A percentile compares a stretch with the other conserved stretches of the same genome.
Conservation (phyloP, 2,113 vertebrate species). For the Mastomys natalensis region DNA sequence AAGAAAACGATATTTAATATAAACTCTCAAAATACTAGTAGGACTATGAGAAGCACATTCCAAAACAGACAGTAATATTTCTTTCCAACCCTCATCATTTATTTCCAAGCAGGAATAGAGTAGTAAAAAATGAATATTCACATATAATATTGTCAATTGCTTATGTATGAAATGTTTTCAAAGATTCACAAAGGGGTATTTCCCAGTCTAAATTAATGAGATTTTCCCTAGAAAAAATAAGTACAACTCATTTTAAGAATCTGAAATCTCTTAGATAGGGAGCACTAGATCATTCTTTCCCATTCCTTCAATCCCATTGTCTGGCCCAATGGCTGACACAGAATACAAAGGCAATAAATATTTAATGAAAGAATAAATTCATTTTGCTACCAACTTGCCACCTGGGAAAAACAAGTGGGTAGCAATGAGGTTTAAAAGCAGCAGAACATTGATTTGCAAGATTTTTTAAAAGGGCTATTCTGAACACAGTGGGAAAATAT, state of each 20-base stretch:
- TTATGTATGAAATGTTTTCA: slow-evolving; percentile 34
- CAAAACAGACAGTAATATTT: background rate
- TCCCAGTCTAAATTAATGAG: background rate
- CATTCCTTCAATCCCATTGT: slow-evolving; percentile 4
- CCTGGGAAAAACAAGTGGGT: slow-evolving; percentile 36
- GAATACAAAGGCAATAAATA: slow-evolving; percentile 57
- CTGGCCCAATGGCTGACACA: slow-evolving; percentile 31
- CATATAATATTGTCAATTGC: background rate
- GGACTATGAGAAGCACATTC: background rate
- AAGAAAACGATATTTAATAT: background rate
- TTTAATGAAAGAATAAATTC: slow-evolving; percentile 57
- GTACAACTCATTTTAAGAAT: background rate
- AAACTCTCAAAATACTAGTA: background rate
- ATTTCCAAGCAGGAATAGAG: background rate
- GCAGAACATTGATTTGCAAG: slow-evolving; percentile 56
- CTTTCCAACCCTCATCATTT: background rate
- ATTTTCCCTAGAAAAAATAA: slow-evolving; percentile 37
- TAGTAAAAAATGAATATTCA: slow-evolving; percentile 40
- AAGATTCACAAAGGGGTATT: slow-evolving; percentile 15
- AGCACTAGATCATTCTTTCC: background rate
- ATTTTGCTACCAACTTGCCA: slow-evolving; percentile 56
- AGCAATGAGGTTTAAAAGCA: slow-evolving; percentile 62
- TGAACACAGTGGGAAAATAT: slow-evolving; percentile 56
- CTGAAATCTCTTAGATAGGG: slow-evolving; percentile 16
- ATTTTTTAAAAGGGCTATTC: slow-evolving; percentile 30